Percentiles rank a stretch among this genome's conserved stretches.
phyloP scores from a whole-genome alignment of 2,797 vertebrate genomes.

The Amblyraja radiata region DNA sequence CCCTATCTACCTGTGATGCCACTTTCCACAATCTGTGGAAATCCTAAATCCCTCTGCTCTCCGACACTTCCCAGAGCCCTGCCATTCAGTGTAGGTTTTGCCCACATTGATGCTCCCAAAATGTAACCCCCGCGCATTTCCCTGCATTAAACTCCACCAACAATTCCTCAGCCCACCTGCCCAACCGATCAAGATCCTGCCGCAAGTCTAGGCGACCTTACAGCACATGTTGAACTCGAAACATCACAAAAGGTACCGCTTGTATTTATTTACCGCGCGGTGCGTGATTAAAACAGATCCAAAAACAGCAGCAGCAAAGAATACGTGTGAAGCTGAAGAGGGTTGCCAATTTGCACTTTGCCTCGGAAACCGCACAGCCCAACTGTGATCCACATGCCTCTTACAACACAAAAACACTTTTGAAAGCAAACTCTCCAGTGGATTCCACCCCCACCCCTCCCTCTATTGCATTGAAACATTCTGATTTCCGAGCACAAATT shows the following conservation, averaged over 20 bases:
- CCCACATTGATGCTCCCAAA: too few species aligned
- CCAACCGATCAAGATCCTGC: too few species aligned
- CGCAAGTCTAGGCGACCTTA: too few species aligned
- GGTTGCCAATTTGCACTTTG: not conserved
- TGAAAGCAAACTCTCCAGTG: not conserved
- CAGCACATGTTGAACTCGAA: not conserved
- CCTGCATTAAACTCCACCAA: too few species aligned
- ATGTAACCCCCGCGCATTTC: too few species aligned
- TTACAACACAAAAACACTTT: constrained; percentile 10
- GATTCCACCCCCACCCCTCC: too few species aligned
- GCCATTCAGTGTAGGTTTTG: too few species aligned
- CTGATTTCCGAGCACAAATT: not conserved
- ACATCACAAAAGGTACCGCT: not conserved
- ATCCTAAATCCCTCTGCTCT: too few species aligned
- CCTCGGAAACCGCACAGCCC: constrained; percentile 8
- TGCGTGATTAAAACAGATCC: not conserved
- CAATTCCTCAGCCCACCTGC: too few species aligned
- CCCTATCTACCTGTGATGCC: too few species aligned
- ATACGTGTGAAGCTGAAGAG: not conserved
- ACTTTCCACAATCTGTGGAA: too few species aligned
- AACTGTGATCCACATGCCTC: not conserved
- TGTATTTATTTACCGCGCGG: not conserved
- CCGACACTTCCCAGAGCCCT: too few species aligned
- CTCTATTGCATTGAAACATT: not conserved
- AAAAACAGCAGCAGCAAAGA: not conserved